Base-by-base conservation (phyloP, 2,113 vertebrate species). In the Tachuris rubrigastra region DNA sequence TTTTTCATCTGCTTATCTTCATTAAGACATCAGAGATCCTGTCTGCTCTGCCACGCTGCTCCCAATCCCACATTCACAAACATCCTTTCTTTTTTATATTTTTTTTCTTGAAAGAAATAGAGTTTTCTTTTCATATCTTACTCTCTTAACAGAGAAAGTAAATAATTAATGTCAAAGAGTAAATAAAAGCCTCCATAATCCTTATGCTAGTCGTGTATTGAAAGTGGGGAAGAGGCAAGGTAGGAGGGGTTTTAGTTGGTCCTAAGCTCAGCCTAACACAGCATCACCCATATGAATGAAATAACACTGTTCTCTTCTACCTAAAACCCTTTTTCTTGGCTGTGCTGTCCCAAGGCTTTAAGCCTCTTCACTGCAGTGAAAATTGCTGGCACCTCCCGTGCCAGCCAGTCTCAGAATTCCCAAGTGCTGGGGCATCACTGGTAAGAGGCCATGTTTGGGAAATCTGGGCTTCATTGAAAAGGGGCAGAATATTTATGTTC, bases 1-100 rank as follows among this genome's bases (percentile, higher is more conserved):
- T 39, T 93, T 92, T 94, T 92, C 83, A 95, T 96, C 83, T 93
- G 90, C 95, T 96, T 95, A 96, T 97, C 96, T 97, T 96, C 93
- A 95, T 96, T 96, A 96, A 55, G 77, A 91, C 83, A 93, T 94
- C 96, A 95, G 56, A 49, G 92, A 68, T 84, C 47, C 65, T 35
- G 63, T 6, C 73, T 90, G 73, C 80, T 60, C 77, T 96, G 92
- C 90, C 89, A 96, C 80, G n/a, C 79, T 94, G 63, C 78, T 74
- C 76, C 75, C 49, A 85, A 25, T 49, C 56, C 69, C 69, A 9
- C 39, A 35, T 22, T 49, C 60, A 46, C 20, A 41, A 47, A 14
- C 28, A 37, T 39, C 10, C 5, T 3, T 41, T 17, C 60, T 66
- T 47, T 41, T 8, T 2, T 7, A 1, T 10, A n/a, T 53, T 56